A percentile compares a stretch with the other conserved stretches of the same genome.
Conservation (phyloP, 2,113 vertebrate genomes). For the Chionomys nivalis region DNA sequence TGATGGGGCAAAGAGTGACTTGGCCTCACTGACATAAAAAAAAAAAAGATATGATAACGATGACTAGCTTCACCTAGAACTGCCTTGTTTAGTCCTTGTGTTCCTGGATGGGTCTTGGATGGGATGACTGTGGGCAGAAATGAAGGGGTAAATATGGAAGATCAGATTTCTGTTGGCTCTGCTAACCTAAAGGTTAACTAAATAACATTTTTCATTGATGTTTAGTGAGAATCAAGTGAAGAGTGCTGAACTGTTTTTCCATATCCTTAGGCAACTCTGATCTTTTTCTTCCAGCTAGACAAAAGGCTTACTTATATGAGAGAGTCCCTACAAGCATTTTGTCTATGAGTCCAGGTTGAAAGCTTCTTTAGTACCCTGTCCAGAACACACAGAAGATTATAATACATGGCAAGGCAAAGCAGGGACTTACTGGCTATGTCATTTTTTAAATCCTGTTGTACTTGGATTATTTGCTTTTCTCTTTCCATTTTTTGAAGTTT, state of each 20-base stretch:
- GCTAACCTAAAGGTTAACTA: background rate
- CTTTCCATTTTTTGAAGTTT: background rate
- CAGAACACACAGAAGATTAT: background rate
- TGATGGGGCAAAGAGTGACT: background rate
- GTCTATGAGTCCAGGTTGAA: background rate
- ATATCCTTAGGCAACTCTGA: background rate
- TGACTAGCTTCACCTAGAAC: background rate
- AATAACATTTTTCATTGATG: background rate
- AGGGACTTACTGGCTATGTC: background rate
- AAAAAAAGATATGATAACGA: background rate
- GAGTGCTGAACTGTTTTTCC: background rate
- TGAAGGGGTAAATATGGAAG: background rate
- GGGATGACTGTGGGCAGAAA: background rate
- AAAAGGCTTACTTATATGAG: background rate
- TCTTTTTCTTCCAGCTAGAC: background rate
- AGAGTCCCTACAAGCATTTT: background rate
- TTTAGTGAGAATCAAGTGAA: background rate
- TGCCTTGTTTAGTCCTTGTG: background rate
- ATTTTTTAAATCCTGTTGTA: background rate
- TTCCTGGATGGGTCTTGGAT: background rate
- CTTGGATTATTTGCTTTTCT: background rate
- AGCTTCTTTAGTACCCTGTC: background rate
- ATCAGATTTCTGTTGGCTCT: background rate
- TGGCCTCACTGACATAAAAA: background rate
- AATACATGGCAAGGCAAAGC: background rate